Base-by-base conservation (phyloP, 2,888 invertebrate species). In the Gastracanthus pulcherrimus region DNA sequence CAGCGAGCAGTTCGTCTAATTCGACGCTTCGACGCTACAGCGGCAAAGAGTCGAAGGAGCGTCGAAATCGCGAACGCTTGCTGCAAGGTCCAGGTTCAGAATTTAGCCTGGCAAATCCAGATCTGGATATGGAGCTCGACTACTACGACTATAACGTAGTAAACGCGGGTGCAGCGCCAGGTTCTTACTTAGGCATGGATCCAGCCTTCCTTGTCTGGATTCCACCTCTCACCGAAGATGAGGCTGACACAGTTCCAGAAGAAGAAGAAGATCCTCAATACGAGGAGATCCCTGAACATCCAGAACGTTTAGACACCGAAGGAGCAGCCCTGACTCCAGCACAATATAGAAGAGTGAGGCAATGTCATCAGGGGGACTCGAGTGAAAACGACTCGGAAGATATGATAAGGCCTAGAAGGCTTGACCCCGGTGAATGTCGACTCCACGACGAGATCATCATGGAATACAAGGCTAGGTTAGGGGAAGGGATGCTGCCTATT, bases 131-230 rank as follows among this genome's bases (percentile, higher is more conserved):
- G 88, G 97, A 97, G 91, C 93, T 97, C 84, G 97, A 97, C 90
- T 97, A 97, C 88, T 97, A 97, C 89, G 97, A 97, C 89, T 97
- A 97, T 87, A 97, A 97, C 92, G 97, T 97, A 7, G 95, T 95
- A 70, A 97, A 97, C 89, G 92, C 93, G 0, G 96, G 96, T 82
- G 96, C 96, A 9, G 96, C 95, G 16, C 97, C 97, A 1, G 97
- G 97, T 26, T 97, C 97, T 0, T 97, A 97, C 88, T 92, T 97
- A 79, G 97, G 97, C 67, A 97, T 97, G 97, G 97, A 97, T 91
- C 97, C 97, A 0, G 97, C 97, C 0, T 97, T 96, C 90, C 92
- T 97, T 64, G 95, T 97, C 0, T 97, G 97, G 97, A 97, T 97
- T 84, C 97, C 97, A 6, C 97, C 97, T 0, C 92, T 96, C 29